Base-by-base conservation (phyloP, 2,888 invertebrate genomes). In the Mycogona germanica region DNA sequence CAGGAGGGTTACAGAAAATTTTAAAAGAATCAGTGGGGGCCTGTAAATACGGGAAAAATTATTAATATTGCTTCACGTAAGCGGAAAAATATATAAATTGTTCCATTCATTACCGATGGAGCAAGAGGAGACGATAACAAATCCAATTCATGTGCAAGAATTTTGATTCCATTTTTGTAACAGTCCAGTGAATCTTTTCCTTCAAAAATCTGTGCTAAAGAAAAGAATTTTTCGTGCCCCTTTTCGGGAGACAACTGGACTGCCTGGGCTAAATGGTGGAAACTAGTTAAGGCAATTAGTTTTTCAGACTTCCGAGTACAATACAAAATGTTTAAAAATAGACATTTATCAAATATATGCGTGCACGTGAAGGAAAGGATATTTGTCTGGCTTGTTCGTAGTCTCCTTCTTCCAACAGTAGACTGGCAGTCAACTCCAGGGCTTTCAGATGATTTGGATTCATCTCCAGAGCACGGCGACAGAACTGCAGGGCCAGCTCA, bases 161-260 rank as follows among this genome's bases (percentile, higher is more conserved):
- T 58, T 54, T 71, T 66, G 40, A 72, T 68, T 9, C 71, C 73
- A 55, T 70, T 69, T 55, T 64, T 63, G 56, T 68, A 73, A 60
- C 64, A 69, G 46, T 67, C 57, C 25, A 71, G 63, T 5, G 72
- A 66, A 21, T 70, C 66, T 21, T 63, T 60, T 3, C 72, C 72
- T 30, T 65, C 64, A 56, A 65, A 61, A 52, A 72, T 61, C 59
- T 73, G 73, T 3, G 69, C 73, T 53, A 72, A 61, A 53, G 68
- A 68, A 67, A 73, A 68, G 58, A 70, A 72, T 58, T 72, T 72
- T n/a, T 62, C 59, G 58, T 68, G 66, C 3, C 72, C 72, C 45
- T 61, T 55, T 32, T 71, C 66, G 5, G 72, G 71, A 49, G 63
- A 58, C 3, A 71, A 55, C 23, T 66, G 65, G 17, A 71, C 67